Conservation (phyloP, 2,113 vertebrate species). For the Tachysurus vachellii region DNA sequence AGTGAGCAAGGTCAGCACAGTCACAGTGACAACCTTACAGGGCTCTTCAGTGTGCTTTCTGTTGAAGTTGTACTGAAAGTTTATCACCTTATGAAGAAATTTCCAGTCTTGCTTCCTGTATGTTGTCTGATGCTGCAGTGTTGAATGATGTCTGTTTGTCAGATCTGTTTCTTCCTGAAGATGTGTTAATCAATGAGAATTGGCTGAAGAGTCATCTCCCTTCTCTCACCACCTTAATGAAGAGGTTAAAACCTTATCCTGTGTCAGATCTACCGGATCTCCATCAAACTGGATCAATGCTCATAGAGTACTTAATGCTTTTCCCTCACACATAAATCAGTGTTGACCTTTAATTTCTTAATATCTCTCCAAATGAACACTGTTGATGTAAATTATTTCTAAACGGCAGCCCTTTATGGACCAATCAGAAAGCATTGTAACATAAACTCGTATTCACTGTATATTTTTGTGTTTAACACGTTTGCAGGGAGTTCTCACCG, state of each 20-base stretch:
- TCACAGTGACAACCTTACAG: not conserved
- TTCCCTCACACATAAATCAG: not conserved
- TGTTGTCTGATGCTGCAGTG: not conserved
- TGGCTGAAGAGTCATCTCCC: slow-evolving; percentile 65
- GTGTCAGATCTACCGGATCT: slow-evolving; percentile 62
- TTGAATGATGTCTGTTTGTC: not conserved
- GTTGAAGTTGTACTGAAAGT: not conserved
- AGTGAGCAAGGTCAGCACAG: slow-evolving; percentile 11
- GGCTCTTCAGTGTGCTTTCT: not conserved
- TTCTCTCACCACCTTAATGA: slow-evolving; percentile 56
- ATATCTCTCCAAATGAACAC: not conserved
- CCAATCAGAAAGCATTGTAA: not conserved
- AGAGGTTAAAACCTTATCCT: slow-evolving; percentile 61
- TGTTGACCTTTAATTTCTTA: not conserved
- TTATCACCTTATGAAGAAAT: not conserved
- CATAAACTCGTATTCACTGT: not conserved
- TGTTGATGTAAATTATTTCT: not conserved
- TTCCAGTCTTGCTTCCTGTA: not conserved
- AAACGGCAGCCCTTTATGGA: not conserved
- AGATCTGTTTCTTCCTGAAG: slow-evolving; percentile 27
- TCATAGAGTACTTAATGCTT: slow-evolving; percentile 59
- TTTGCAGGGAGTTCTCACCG: not conserved
- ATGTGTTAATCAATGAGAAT: slow-evolving; percentile 30
- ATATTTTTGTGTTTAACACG: not conserved
- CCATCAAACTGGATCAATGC: slow-evolving; percentile 28